Base-by-base conservation (phyloP, 2,113 vertebrate genomes). In the Elanoides forficatus region DNA sequence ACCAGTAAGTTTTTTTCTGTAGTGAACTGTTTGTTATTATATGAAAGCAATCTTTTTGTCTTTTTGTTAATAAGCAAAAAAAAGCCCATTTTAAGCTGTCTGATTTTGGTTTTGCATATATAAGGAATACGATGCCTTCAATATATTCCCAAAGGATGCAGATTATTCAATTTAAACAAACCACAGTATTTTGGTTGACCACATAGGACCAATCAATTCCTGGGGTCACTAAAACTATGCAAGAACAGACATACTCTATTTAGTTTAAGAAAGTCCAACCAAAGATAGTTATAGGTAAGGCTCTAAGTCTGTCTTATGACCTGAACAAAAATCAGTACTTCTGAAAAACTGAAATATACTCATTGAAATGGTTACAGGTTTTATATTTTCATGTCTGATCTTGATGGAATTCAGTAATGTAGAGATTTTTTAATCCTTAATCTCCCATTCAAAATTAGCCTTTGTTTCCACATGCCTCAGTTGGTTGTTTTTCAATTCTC, bases 401-500 rank as follows among this genome's bases (percentile, higher is more conserved):
- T 67, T 22, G 15, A 50, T 12, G 16, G 6, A 63, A 86, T 50
- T 67, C n/a, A 53, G n/a, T 81, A 66, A 20, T 3, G 0, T 4
- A 45, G 16, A 6, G 2, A 17, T 13, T 7, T 60, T 58, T 72
- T 36, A 80, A 76, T 40, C 62, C 43, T 50, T 50, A 11, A n/a
- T 21, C 17, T 79, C 52, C 22, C 20, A 38, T 29, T 40, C 15
- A 60, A 36, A 78, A 84, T 45, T 3, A 78, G 6, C 3, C 11
- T 34, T n/a, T 62, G 7, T n/a, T 92, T n/a, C 42, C 32, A 15
- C 18, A 50, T 48, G 78, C 11, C 55, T 29, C 8, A 5, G 1
- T 3, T 0, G 0, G 15, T 36, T 42, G 21, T 4, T 45, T 82
- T 26, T 16, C n/a, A 63, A 4, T 20, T 71, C 25, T 47, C 16